These are phyloP conservation scores for Hyperoplus immaculatus DNA, from an alignment of 2,797 vertebrate genomes.

Conservation along the genomic window DNA sequence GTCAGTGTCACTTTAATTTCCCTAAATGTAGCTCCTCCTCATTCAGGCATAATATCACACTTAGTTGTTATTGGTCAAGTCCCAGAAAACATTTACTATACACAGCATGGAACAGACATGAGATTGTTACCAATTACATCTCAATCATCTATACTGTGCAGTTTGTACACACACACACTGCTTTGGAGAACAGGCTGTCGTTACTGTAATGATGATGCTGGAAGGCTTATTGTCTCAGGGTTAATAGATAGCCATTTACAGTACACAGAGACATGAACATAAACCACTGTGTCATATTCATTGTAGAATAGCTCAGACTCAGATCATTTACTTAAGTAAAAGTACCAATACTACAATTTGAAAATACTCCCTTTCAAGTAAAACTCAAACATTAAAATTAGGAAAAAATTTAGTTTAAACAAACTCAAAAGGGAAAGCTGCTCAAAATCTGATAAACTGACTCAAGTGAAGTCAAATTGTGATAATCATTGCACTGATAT, in stretches of 20 bases:
- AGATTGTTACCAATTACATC: constrained; percentile 10
- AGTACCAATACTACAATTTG: background rate
- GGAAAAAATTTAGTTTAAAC: too few species aligned
- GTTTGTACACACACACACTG: background rate
- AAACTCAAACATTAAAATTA: background rate
- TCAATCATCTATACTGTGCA: constrained; percentile 18
- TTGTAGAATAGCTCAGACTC: background rate
- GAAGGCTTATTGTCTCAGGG: constrained; percentile 9
- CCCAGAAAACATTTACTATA: constrained; percentile 24
- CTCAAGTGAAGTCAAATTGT: background rate
- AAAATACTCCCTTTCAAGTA: background rate
- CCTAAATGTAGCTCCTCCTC: constrained; percentile 34
- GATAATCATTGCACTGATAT: background rate
- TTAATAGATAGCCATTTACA: constrained; percentile 16
- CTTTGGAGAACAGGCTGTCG: constrained; percentile 13
- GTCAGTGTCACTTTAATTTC: background rate
- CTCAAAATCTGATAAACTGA: background rate
- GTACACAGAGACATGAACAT: constrained; percentile 12
- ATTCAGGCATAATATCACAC: constrained; percentile 30
- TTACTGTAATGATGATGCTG: constrained; percentile 18
- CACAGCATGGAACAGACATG: background rate
- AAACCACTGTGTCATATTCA: constrained; percentile 7
- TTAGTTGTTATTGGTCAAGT: constrained; percentile 1
- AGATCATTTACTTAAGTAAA: background rate
- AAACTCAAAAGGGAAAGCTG: too few species aligned